phyloP scores from a whole-genome alignment of 2,888 invertebrate species.

The Thera britannica region DNA sequence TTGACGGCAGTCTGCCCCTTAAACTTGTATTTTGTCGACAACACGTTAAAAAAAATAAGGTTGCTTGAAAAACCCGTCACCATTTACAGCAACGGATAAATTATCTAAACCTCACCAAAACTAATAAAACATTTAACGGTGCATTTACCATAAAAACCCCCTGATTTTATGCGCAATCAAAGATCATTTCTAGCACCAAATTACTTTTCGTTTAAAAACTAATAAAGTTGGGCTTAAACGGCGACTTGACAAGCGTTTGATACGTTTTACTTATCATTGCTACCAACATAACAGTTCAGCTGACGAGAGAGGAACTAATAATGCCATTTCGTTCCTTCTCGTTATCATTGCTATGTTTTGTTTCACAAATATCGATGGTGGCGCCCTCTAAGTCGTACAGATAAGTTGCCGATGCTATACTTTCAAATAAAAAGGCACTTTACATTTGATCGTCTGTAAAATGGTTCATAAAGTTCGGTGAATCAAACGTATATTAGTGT shows the following conservation, averaged over 20 bases:
- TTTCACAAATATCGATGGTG: not conserved
- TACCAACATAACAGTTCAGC: not conserved
- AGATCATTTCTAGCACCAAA: constrained; percentile 13
- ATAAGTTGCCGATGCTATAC: not conserved
- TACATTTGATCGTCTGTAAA: constrained; percentile 14
- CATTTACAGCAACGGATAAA: no score
- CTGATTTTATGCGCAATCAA: constrained; percentile 11
- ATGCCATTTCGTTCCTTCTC: not conserved
- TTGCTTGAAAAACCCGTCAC: no score
- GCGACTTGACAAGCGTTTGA: not conserved
- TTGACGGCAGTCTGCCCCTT: no score
- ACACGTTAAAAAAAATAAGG: no score
- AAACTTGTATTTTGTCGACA: no score
- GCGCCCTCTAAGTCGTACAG: not conserved
- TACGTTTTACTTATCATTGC: not conserved
- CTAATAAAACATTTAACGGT: not conserved
- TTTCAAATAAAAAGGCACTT: constrained; percentile 13
- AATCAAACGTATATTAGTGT: constrained; percentile 5
- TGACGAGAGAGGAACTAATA: not conserved
- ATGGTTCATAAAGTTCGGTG: constrained; percentile 4
- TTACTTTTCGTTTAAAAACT: constrained; percentile 14
- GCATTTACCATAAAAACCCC: constrained; percentile 1
- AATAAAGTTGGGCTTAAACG: constrained; percentile 13
- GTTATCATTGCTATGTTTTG: not conserved
- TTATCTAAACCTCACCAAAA: no score